Conservation (phyloP, 2,888 invertebrate species). For the Scaptomyza polygonia region DNA sequence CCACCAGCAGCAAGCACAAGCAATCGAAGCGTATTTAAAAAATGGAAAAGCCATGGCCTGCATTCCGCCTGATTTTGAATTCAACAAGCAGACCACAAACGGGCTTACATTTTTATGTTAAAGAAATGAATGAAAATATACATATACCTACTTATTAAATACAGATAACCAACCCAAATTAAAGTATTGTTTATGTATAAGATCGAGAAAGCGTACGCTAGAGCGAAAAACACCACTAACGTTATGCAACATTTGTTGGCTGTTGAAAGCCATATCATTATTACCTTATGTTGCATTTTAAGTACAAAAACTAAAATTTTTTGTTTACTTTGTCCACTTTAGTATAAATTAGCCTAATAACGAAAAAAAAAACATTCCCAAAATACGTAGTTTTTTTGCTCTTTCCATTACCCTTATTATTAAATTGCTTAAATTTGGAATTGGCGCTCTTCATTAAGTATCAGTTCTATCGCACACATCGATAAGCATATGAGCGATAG, state of each 20-base stretch:
- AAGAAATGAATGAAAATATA: slow-evolving; percentile 36
- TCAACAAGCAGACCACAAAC: slow-evolving; percentile 37
- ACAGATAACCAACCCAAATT: slow-evolving; percentile 43
- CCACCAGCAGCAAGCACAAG: slow-evolving; percentile 29
- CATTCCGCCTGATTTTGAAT: slow-evolving; percentile 53
- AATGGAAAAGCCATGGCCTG: slow-evolving; percentile 42
- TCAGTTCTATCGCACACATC: slow-evolving; percentile 24
- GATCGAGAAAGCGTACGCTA: neutral
- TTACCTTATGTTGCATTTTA: neutral
- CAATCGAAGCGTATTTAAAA: slow-evolving; percentile 31
- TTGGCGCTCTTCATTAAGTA: neutral
- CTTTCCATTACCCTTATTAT: neutral
- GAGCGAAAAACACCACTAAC: slow-evolving; percentile 7
- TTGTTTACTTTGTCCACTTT: neutral
- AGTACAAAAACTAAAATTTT: neutral
- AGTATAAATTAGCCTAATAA: too few relatives aligned
- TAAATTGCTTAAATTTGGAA: neutral
- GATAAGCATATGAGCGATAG: slow-evolving; percentile 4
- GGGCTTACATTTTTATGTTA: slow-evolving; percentile 36
- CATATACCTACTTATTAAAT: slow-evolving; percentile 46
- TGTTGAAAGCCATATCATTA: neutral
- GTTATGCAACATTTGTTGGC: neutral
- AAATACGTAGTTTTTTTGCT: neutral
- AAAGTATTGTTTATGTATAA: neutral
- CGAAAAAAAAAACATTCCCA: too few relatives aligned